These are phyloP conservation scores for Pterobdella sp. DNA, from an alignment of 2,888 invertebrate genomes.

Conservation along the genomic window DNA sequence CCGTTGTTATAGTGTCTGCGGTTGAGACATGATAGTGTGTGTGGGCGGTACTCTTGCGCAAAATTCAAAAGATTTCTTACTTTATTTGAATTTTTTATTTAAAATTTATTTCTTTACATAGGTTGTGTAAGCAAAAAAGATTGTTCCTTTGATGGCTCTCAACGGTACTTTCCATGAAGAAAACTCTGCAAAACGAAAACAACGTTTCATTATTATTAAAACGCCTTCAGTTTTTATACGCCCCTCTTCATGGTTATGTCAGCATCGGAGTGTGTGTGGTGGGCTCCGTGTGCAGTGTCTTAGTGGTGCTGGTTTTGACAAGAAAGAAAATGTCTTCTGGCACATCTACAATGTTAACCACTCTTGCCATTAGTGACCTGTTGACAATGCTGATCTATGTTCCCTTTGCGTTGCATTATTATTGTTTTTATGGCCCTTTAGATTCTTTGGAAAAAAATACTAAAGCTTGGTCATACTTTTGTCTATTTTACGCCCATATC, in stretches of 20 bases:
- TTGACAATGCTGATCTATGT: conserved; percentile 80
- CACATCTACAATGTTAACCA: conserved; percentile 78
- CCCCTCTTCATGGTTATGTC: conserved; percentile 69
- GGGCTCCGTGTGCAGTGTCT: conserved; percentile 78
- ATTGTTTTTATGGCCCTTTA: conserved; percentile 37
- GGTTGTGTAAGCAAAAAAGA: no score
- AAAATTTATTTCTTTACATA: no score
- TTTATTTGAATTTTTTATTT: no score
- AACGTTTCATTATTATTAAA: no score
- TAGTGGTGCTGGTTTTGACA: conserved; percentile 76
- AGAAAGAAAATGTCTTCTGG: conserved; percentile 78
- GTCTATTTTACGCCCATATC: conserved; percentile 73
- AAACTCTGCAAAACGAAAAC: no score
- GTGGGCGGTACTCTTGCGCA: no score
- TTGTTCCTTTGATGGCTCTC: no score
- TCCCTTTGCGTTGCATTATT: conserved; percentile 69
- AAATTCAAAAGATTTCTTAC: no score
- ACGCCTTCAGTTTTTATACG: conserved; percentile 41
- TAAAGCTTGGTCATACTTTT: conserved; percentile 50
- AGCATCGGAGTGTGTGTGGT: conserved; percentile 78
- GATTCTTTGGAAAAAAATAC: conserved; percentile 43
- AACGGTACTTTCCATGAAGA: no score
- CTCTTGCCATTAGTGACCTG: conserved; percentile 78
- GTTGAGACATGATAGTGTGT: no score
- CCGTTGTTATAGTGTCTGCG: no score